Evolutionary conservation across 2,888 invertebrate genomes (phyloP), one percentile per base, ranked within the genome.

Genomic region (Scaptodrosophila latifasciaeformis): DNA sequence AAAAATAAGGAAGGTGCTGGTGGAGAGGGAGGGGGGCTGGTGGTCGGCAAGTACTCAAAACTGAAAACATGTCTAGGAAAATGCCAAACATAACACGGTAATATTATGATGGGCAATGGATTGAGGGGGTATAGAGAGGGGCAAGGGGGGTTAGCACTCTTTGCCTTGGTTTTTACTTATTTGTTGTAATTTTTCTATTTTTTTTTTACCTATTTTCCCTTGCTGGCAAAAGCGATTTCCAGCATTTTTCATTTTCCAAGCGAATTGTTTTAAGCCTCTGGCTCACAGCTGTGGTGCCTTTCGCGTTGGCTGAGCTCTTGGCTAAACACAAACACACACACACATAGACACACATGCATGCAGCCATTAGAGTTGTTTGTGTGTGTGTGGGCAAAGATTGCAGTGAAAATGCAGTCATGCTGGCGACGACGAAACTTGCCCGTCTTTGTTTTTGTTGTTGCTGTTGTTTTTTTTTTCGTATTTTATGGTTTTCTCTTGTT

Each of bases 381-480:
- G 30, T 30, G 30, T 39, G 21, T 19, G n/a, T 18, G 40, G 13
- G 21, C 21, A 13, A 10, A 57, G 62, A 56, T 54, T 76, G 79
- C 67, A 79, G 77, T 66, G 72, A 72, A 79, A 79, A 76, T 71
- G 71, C 71, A 72, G 72, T 79, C 72, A 76, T 59, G 66, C 54
- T 71, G 72, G 77, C 72, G 77, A 76, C 72, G n/a, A n/a, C n/a
- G n/a, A n/a, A n/a, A n/a, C n/a, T n/a, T n/a, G n/a, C 66, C 24
- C 49, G 76, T 35, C 35, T 4, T 7, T 15, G 35, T 35, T 13
- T 12, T 35, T 13, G 35, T 35, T 13, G 34, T 2, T 7, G 5
- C 12, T 30, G 30, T 4, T 27, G 27, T 4, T n/a, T n/a, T n/a
- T n/a, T n/a, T n/a, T n/a, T n/a, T n/a, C n/a, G n/a, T n/a, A n/a